A percentile compares a stretch with the other conserved stretches of the same genome.
Evolutionary conservation across 2,113 vertebrate species (phyloP).

Genomic region (Pedetes capensis): DNA sequence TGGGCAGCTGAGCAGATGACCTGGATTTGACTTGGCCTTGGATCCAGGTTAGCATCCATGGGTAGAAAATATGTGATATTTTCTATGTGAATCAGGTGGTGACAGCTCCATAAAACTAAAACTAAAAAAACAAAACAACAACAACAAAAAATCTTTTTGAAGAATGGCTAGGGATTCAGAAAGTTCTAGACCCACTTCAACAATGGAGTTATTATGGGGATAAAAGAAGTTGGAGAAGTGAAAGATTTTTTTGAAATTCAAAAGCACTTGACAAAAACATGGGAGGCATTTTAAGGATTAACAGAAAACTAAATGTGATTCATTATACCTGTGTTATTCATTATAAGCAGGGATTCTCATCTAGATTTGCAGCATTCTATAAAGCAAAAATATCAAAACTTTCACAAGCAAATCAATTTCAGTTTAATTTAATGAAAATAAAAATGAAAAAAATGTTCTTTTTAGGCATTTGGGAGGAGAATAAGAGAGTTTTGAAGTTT

Average conservation of each 20-base stretch:
- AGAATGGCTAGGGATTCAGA: background rate
- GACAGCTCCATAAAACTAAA: background rate
- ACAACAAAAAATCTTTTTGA: background rate
- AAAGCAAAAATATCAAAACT: constrained; percentile 11
- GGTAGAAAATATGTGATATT: background rate
- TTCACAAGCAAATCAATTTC: constrained; percentile 37
- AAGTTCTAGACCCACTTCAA: background rate
- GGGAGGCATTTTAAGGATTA: background rate
- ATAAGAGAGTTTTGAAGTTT: background rate
- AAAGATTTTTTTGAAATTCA: background rate
- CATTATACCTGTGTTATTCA: background rate
- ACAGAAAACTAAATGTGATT: background rate
- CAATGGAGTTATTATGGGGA: background rate
- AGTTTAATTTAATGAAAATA: constrained; percentile 40
- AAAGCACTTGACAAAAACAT: constrained; percentile 29
- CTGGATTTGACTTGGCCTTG: background rate
- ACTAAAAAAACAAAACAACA: too few species aligned
- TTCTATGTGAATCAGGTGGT: too few species aligned
- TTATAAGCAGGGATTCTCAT: constrained; percentile 11
- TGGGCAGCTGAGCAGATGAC: background rate
- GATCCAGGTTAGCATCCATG: background rate
- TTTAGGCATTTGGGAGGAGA: background rate
- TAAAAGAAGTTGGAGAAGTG: background rate
- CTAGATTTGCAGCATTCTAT: background rate
- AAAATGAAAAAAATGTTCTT: background rate